A percentile compares a stretch with the other conserved stretches of the same genome.
These are phyloP conservation scores for Strongylocentrotus purpuratus DNA, from an alignment of 35 echinoderm and acorn worm species.

Conservation along the genomic window DNA sequence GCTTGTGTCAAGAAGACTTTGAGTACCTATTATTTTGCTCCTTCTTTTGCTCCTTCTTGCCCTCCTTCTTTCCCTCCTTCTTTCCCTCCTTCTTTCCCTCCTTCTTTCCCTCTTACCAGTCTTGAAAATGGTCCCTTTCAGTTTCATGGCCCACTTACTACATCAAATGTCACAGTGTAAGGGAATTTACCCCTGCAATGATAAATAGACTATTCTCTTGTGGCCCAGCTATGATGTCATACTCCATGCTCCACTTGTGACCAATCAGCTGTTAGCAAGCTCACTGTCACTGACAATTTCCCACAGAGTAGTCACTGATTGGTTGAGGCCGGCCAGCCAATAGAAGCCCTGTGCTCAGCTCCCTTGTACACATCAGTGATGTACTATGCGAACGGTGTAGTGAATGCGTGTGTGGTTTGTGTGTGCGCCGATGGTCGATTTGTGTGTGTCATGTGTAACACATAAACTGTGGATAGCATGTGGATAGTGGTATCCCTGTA, in stretches of 20 bases:
- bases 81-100: no score
- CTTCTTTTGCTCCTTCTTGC: no score
- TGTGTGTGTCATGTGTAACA: background rate
- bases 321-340: background rate
- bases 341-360: background rate
- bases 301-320: background rate
- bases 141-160: background rate
- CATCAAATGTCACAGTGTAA: background rate
- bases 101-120: no score
- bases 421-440: background rate
- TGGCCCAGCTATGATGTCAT: background rate
- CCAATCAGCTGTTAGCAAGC: background rate
- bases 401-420: background rate
- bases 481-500: background rate
- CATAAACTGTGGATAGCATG: background rate
- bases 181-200: background rate
- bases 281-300: background rate
- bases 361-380: background rate
- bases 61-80: no score
- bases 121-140: background rate
- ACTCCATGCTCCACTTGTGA: constrained; percentile 1
- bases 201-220: background rate
- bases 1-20: no score
- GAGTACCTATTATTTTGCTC: no score
- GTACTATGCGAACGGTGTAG: background rate